phyloP scores from a whole-genome alignment of 2,113 vertebrate species.

The Phoxinus phoxinus region DNA sequence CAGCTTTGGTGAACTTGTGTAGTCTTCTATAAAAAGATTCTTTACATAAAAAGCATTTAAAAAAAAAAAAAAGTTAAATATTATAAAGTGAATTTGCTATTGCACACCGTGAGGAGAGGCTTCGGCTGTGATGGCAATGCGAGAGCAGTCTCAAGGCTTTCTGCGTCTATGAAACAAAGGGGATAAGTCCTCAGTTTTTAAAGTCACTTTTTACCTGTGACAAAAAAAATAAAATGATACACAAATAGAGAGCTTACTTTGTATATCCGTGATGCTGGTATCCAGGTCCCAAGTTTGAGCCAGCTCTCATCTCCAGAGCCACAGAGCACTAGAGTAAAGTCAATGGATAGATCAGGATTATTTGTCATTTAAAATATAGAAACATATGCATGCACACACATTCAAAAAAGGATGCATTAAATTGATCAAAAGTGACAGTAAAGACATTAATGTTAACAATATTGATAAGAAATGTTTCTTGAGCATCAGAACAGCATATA shows the following conservation, averaged over 20 bases:
- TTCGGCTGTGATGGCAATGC: constrained; percentile 52
- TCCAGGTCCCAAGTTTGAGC: constrained; percentile 87
- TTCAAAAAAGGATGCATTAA: background rate
- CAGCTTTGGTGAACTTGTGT: constrained; percentile 50
- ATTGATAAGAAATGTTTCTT: background rate
- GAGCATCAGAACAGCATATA: background rate
- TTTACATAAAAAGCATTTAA: constrained; percentile 49
- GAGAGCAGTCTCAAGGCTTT: constrained; percentile 78
- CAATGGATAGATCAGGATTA: background rate
- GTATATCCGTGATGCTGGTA: constrained; percentile 86
- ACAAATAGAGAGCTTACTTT: constrained; percentile 81
- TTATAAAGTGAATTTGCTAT: constrained; percentile 53
- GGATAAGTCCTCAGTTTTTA: too few relatives aligned
- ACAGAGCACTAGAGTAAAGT: constrained; percentile 83
- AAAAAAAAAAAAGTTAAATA: constrained; percentile 58
- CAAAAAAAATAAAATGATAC: background rate
- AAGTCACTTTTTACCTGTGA: background rate
- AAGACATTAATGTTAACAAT: background rate
- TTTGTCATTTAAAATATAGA: background rate
- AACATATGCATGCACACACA: background rate
- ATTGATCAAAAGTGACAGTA: background rate
- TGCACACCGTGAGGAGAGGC: constrained; percentile 54
- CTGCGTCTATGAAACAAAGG: constrained; percentile 79
- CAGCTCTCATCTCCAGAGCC: constrained; percentile 91
- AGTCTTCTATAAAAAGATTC: constrained; percentile 43